phyloP scores from a whole-genome alignment of 2,888 invertebrate genomes.

The Pharmacophagus antenor region DNA sequence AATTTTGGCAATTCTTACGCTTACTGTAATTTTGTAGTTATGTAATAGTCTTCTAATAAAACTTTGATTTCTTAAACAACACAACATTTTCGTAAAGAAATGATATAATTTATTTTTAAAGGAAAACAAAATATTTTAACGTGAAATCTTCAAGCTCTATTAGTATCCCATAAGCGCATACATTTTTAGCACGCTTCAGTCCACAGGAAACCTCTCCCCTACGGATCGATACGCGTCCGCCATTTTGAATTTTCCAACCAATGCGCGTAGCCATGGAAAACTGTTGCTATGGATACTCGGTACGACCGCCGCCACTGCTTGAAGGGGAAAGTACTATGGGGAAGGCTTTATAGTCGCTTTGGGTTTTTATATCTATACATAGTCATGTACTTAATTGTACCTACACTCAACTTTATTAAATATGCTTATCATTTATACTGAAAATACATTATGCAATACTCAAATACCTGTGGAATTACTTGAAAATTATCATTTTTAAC shows the following conservation, averaged over 20 bases:
- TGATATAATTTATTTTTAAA: not conserved
- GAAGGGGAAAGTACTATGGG: constrained; percentile 70
- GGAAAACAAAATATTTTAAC: not conserved
- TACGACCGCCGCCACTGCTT: constrained; percentile 43
- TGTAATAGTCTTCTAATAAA: too few relatives aligned
- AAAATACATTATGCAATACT: not conserved
- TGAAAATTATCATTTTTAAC: too few relatives aligned
- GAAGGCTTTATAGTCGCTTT: constrained; percentile 53
- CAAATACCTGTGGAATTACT: too few relatives aligned
- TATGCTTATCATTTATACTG: not conserved
- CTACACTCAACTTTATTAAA: constrained; percentile 1
- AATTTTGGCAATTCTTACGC: too few relatives aligned
- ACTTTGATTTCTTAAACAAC: too few relatives aligned
- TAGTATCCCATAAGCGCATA: constrained; percentile 44
- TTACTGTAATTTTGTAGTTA: too few relatives aligned
- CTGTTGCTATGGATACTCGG: constrained; percentile 64
- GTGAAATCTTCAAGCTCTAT: constrained; percentile 18
- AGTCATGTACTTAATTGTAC: constrained; percentile 10
- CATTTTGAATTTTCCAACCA: constrained; percentile 81
- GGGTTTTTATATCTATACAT: constrained; percentile 25
- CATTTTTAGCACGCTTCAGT: constrained; percentile 51
- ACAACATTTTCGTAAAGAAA: not conserved
- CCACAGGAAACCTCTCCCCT: constrained; percentile 48
- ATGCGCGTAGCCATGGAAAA: constrained; percentile 75
- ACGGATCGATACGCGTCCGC: constrained; percentile 70